Percentiles rank a stretch among this genome's conserved stretches.
These are phyloP conservation scores for Eulemur macaco DNA, from an alignment of 2,113 vertebrate species.

Conservation along the genomic window DNA sequence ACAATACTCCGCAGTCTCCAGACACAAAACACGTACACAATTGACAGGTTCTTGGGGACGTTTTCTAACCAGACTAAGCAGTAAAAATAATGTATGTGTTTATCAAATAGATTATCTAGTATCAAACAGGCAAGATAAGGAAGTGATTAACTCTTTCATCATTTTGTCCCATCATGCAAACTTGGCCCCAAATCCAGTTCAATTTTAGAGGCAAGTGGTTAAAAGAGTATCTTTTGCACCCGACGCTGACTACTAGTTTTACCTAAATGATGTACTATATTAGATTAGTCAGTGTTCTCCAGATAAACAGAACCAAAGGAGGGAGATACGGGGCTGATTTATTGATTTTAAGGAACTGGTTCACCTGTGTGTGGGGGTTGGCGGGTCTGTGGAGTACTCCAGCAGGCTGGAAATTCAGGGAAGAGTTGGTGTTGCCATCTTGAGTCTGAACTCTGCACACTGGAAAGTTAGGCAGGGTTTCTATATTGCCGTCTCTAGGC, in stretches of 20 bases:
- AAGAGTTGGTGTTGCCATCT: not conserved
- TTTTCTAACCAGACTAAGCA: not conserved
- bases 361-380: not conserved
- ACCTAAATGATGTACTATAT: not conserved
- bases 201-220: not conserved
- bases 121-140: not conserved
- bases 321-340: not conserved
- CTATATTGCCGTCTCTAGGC: not conserved
- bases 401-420: not conserved
- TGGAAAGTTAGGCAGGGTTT: not conserved
- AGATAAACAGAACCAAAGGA: not conserved
- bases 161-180: not conserved
- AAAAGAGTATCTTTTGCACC: not conserved
- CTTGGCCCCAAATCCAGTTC: not conserved
- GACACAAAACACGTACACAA: not conserved
- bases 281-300: not conserved
- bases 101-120: not conserved
- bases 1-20: not conserved
- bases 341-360: not conserved
- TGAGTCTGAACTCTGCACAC: not conserved
- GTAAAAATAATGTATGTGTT: not conserved
- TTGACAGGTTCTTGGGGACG: not conserved
- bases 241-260: not conserved
- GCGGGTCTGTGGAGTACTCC: not conserved
- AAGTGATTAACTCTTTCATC: not conserved